Conservation (phyloP, 2,888 invertebrate genomes). For the Pristionchus arcanus region DNA sequence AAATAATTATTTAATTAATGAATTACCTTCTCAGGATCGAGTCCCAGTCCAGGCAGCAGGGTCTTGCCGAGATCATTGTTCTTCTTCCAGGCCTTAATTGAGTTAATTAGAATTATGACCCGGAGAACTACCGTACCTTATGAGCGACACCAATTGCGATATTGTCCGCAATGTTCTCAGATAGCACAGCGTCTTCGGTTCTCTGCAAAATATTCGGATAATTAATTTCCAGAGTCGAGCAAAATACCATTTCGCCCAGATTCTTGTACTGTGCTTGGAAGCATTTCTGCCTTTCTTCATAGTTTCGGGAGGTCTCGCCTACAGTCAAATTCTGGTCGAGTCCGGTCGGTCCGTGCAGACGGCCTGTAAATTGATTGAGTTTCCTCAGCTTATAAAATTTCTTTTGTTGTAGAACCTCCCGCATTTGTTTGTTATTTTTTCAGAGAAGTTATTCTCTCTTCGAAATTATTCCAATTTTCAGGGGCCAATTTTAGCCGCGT, state of each 20-base stretch:
- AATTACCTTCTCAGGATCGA: constrained; percentile 48
- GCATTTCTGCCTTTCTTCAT: constrained; percentile 31
- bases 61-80: constrained; percentile 33
- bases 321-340: constrained; percentile 31
- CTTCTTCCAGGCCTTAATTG: constrained; percentile 50
- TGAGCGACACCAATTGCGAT: constrained; percentile 22
- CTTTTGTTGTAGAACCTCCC: too few relatives aligned
- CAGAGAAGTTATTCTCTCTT: too few relatives aligned
- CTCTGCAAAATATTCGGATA: background rate
- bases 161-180: constrained; percentile 53
- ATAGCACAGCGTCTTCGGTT: background rate
- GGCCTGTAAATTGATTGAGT: background rate
- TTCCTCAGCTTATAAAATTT: background rate
- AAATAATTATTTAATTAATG: background rate
- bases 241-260: constrained; percentile 2
- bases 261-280: constrained; percentile 31
- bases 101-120: background rate
- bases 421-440: too few relatives aligned
- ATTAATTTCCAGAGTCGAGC: background rate
- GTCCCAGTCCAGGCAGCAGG: constrained; percentile 26
- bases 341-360: background rate
- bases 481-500: background rate
- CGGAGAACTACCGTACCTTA: background rate
- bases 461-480: background rate
- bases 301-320: background rate